phyloP scores from a whole-genome alignment of 2,797 vertebrate genomes.

The Enteromius unitaeniatus region DNA sequence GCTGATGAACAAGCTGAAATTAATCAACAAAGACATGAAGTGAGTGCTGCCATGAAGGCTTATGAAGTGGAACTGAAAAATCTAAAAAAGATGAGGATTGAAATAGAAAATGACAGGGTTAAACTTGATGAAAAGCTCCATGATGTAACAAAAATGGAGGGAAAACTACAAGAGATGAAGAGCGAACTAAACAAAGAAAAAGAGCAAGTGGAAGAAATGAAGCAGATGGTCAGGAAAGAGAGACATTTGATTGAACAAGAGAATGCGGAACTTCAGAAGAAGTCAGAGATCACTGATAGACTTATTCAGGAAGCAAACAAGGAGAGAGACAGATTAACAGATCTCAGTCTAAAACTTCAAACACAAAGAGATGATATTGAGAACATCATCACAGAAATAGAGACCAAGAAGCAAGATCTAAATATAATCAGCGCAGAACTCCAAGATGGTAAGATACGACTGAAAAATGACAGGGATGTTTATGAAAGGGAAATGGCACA shows the following conservation, averaged over 20 bases:
- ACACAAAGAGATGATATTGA: conserved; percentile 15
- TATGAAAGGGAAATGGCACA: conserved; percentile 26
- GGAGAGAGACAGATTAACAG: neutral
- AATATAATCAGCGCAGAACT: neutral
- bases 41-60: neutral
- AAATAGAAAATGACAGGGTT: conserved; percentile 12
- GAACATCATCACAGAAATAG: neutral
- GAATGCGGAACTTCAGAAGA: conserved; percentile 28
- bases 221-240: conserved; percentile 1
- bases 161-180: conserved; percentile 12
- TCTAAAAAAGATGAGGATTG: conserved; percentile 22
- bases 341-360: conserved; percentile 19
- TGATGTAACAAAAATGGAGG: neutral
- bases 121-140: conserved; percentile 13
- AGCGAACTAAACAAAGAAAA: conserved; percentile 31
- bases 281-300: neutral
- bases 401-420: conserved; percentile 10
- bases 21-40: conserved; percentile 46
- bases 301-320: conserved; percentile 5
- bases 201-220: conserved; percentile 18
- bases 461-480: conserved; percentile 26
- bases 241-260: conserved; percentile 25
- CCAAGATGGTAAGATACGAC: conserved; percentile 8
- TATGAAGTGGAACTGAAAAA: conserved; percentile 17
- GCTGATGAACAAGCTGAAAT: conserved; percentile 24